Base-by-base conservation (phyloP, 2,797 vertebrate species). In the Phrynocephalus forsythii region DNA sequence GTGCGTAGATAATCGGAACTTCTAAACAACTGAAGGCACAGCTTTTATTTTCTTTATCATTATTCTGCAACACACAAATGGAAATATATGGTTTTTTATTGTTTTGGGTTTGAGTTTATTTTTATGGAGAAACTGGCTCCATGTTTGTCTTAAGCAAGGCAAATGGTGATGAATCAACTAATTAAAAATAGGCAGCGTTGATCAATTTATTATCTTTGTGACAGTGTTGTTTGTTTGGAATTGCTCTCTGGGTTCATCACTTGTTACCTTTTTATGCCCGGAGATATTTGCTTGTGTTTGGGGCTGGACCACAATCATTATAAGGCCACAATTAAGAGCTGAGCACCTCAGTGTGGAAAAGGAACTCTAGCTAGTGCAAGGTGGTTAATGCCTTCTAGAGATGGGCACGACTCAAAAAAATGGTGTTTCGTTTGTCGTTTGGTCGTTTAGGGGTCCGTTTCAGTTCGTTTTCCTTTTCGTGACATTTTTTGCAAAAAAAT, bases 121-220 rank as follows among this genome's bases (percentile, higher is more conserved):
- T 93, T 93, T 87, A 5, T 88, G 91, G 92, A 82, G 68, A 90
- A 93, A 93, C 91, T 91, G 92, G 87, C 91, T 93, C 84, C 67
- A 0, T 22, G 5, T 93, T 90, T 93, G 94, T 91, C 92, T 86
- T 80, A 33, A 94, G 92, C 93, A 93, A 93, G 89, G 89, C 72
- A 92, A 92, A 87, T 86, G 76, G 86, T 91, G 91, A 94, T 95
- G 87, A 84, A 94, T 95, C 92, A 87, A 72, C 90, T 86, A 83
- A 66, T 44, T 89, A 88, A 94, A 92, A 91, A 75, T 85, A 10
- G 1, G 18, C 92, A 84, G 83, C 86, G 79, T 91, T 93, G 82
- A 85, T 89, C 92, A 90, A 83, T 95, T 91, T 81, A 22, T 95
- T 79, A 33, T 94, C 94, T 95, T 88, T 33, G 75, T 91, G 24